Base-by-base conservation (phyloP, 1,140 invertebrate genomes). In the Hetaerina americana region DNA sequence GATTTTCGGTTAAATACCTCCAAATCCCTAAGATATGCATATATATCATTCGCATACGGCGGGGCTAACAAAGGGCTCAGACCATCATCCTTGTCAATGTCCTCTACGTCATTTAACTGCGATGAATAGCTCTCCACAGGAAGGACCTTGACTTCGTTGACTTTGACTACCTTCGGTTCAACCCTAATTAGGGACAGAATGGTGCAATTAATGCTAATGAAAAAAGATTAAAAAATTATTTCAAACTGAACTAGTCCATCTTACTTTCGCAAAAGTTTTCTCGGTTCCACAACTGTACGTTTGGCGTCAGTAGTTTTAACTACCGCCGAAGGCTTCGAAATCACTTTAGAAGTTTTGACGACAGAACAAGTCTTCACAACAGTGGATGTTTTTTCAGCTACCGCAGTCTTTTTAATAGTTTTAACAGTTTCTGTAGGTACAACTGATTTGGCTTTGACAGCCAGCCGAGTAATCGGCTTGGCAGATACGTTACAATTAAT, bases 21-120 rank as follows among this genome's bases (percentile, higher is more conserved):
- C 28, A 87, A 73, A 8, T 78, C 70, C 66, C 82, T 78, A 78
- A 87, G 78, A 74, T 87, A 87, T n/a, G 78, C 74, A 76, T 87
- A 87, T 68, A 87, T 87, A 28, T 87, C 84, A 72, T 85, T 85
- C 28, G 85, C 85, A 79, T 86, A 87, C 72, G 84, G 80, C 68
- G 81, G 81, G 69, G 85, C 83, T 68, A 87, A 79, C 74, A 85
- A 83, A 26, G 85, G 84, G 75, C 87, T 85, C 24, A 81, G 78
- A 27, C 71, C 74, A 75, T 87, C 85, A 67, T 84, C 81, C 26
- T 78, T 77, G 78, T 87, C 86, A 75, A 87, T 85, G 74, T 87
- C 82, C 71, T 81, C 78, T 18, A 74, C 71, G 6, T 68, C 26
- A 28, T 26, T 68, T 68, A 26, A 15, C 67, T 18, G 15, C 15